phyloP scores from a whole-genome alignment of 2,888 invertebrate genomes.

The Melieria picta region DNA sequence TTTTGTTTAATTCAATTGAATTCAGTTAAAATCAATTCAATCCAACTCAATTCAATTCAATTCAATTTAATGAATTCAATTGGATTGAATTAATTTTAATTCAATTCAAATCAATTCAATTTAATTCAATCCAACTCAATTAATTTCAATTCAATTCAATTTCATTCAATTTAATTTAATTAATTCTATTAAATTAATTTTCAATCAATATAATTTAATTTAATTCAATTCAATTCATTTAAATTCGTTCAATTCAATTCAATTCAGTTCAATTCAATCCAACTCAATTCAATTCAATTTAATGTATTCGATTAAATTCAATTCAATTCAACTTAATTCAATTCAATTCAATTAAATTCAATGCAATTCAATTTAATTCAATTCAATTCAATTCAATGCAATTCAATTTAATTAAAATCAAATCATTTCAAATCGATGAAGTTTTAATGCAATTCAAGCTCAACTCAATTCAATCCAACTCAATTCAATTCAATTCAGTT shows the following conservation, averaged over 20 bases:
- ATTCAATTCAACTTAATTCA: background rate
- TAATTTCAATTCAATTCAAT: background rate
- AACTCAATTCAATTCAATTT: background rate
- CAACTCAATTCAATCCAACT: background rate
- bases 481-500: background rate
- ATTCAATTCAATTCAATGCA: too few relatives aligned
- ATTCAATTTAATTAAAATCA: too few relatives aligned
- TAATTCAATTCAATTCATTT: background rate
- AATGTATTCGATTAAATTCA: background rate
- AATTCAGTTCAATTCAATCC: background rate
- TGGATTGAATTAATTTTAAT: background rate
- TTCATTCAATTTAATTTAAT: background rate
- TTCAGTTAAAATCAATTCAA: background rate
- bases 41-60: background rate
- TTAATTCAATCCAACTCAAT: background rate
- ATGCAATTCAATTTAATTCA: background rate
- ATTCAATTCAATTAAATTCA: background rate
- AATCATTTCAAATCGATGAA: too few relatives aligned
- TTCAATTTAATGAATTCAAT: background rate
- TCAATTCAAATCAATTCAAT: background rate
- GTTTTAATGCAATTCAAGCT: too few relatives aligned
- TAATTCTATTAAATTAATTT: background rate
- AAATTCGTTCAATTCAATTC: background rate
- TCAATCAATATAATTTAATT: background rate
- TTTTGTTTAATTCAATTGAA: background rate